Evolutionary conservation across 2,888 invertebrate species (phyloP).

Genomic region (Drosophila sordidapex): DNA sequence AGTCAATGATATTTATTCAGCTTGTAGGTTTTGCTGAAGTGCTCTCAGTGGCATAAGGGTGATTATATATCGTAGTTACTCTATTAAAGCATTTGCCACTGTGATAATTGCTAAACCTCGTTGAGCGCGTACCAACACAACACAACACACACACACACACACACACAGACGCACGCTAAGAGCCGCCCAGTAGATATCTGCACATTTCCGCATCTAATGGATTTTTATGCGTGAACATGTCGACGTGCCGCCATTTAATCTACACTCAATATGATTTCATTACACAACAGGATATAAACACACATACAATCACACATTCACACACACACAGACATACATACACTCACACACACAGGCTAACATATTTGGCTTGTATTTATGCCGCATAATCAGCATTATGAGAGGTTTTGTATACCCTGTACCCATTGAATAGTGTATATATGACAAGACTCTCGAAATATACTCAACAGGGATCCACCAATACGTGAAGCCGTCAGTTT

Average conservation of each 20-base stretch:
- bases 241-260: constrained; percentile 77
- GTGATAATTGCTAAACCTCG: constrained; percentile 69
- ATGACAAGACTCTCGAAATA: background rate
- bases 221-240: constrained; percentile 68
- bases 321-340: constrained; percentile 3
- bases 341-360: constrained; percentile 1
- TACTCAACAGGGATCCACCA: background rate
- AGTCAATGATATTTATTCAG: constrained; percentile 47
- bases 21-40: constrained; percentile 55
- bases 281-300: constrained; percentile 63
- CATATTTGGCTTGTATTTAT: constrained; percentile 60
- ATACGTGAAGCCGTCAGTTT: background rate
- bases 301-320: constrained; percentile 8
- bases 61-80: constrained; percentile 36
- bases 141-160: constrained; percentile 13
- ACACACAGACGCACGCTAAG: background rate
- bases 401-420: constrained; percentile 45
- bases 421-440: background rate
- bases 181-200: constrained; percentile 26
- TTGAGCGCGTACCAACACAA: constrained; percentile 19
- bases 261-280: constrained; percentile 77
- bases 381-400: constrained; percentile 75
- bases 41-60: constrained; percentile 39
- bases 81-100: constrained; percentile 65
- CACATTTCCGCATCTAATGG: constrained; percentile 72